Base-by-base conservation (phyloP, 1,140 invertebrate genomes). In the Sminthurinus signatus region DNA sequence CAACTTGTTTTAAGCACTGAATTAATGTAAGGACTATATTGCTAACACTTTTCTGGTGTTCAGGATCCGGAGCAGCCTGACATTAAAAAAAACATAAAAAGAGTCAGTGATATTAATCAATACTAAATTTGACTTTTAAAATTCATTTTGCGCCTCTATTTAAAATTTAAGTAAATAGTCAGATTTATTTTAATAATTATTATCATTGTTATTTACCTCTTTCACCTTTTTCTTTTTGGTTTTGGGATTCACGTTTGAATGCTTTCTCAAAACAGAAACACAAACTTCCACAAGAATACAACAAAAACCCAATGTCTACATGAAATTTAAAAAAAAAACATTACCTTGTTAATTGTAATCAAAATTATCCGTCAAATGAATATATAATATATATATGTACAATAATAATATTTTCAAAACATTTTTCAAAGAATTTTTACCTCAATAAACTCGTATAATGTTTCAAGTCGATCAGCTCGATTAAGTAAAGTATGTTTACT, bases 281-380 rank as follows among this genome's bases (percentile, higher is more conserved):
- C 56, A 48, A 1, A 64, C 57, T 19, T 68, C 62, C 43, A 68
- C 12, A 15, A 68, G 43, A 31, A 60, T 64, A 32, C 57, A 60
- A 17, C 42, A 43, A 17, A 63, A 59, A 25, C 55, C 36, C 21
- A 67, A 23, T 1, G 60, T 67, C 65, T 67, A 25, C 1, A n/a
- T n/a, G n/a, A n/a, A n/a, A n/a, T n/a, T n/a, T n/a, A n/a, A n/a
- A n/a, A n/a, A n/a, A n/a, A n/a, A n/a, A n/a, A n/a, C n/a, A n/a
- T n/a, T n/a, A n/a, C n/a, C n/a, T n/a, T n/a, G n/a, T n/a, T n/a
- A n/a, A n/a, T n/a, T n/a, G n/a, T n/a, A n/a, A n/a, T n/a, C 3
- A 62, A 42, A 54, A 27, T 52, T 4, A 2, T 29, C 28, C 14
- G 44, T 60, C 25, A 60, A 3, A 60, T 19, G 27, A n/a, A 29